Conservation (phyloP, 2,888 invertebrate genomes). For the Pelosia muscerda region DNA sequence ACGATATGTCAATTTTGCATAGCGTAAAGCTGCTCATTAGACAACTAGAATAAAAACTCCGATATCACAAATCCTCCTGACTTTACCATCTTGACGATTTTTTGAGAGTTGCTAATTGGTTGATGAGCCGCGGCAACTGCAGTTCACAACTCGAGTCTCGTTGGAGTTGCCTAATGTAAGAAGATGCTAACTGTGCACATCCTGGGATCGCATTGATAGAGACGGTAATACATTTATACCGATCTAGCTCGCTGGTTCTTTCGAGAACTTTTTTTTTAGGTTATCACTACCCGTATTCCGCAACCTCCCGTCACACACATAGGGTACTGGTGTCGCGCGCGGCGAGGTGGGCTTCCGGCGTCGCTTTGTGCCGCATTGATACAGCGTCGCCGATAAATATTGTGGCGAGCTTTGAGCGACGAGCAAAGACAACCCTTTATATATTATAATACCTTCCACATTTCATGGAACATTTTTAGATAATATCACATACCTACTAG, state of each 20-base stretch:
- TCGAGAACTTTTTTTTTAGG: not conserved
- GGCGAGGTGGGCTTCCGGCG: constrained; percentile 82
- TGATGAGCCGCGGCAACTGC: too few species aligned
- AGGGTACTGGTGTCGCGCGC: constrained; percentile 54
- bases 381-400: constrained; percentile 85
- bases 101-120: too few species aligned
- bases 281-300: constrained; percentile 33
- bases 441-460: constrained; percentile 29
- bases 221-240: too few species aligned
- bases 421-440: constrained; percentile 44
- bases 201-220: not conserved
- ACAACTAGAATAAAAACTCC: too few species aligned
- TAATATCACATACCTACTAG: constrained; percentile 23
- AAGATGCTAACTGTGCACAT: too few species aligned
- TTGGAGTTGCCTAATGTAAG: too few species aligned
- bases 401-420: constrained; percentile 79
- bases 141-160: too few species aligned
- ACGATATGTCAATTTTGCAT: too few species aligned
- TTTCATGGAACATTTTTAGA: constrained; percentile 26
- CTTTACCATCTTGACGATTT: too few species aligned
- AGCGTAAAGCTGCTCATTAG: too few species aligned
- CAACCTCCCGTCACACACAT: constrained; percentile 42
- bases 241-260: not conserved
- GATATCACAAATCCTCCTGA: too few species aligned
- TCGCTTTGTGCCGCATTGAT: constrained; percentile 82